Evolutionary conservation across 2,888 invertebrate species (phyloP), one percentile per base, ranked within the genome.

Genomic region (Thalpophila matura): DNA sequence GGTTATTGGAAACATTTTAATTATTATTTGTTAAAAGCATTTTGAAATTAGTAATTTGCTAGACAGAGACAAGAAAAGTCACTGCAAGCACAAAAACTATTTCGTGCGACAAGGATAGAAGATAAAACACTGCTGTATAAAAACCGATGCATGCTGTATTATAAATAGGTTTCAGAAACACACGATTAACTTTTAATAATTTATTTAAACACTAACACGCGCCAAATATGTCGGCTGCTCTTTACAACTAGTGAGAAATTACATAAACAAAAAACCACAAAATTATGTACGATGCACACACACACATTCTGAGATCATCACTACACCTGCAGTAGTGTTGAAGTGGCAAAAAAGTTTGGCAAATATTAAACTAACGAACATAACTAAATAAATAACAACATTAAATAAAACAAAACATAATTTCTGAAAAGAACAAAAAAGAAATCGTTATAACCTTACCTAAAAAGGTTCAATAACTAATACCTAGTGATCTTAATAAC

Each of bases 141-240:
- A n/a, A n/a, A n/a, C n/a, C n/a, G n/a, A n/a, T n/a, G n/a, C n/a
- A n/a, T n/a, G n/a, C n/a, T n/a, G n/a, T n/a, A n/a, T n/a, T n/a
- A n/a, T n/a, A n/a, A n/a, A n/a, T n/a, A 31, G n/a, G 33, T 26
- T 40, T 33, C 5, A 57, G 4, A 26, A 58, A 58, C 10, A 58
- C 27, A 22, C 2, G 33, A 24, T 12, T 4, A 22, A 33, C 2
- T 16, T 42, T 54, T 14, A 47, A 40, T 55, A 14, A 37, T 70
- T 72, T 70, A 73, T 74, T 69, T 1, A 50, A 53, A 46, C 24
- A 51, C 24, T 56, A 27, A 63, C 4, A 12, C 27, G 38, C 22
- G 4, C 22, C 26, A 38, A 38, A 22, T 5, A 26, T 7, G 33
- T 29, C 24, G n/a, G 5, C 12, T 10, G 5, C 14, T 20, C 24